phyloP scores from a whole-genome alignment of 2,797 vertebrate species.

The Chaenodraco wilsoni region DNA sequence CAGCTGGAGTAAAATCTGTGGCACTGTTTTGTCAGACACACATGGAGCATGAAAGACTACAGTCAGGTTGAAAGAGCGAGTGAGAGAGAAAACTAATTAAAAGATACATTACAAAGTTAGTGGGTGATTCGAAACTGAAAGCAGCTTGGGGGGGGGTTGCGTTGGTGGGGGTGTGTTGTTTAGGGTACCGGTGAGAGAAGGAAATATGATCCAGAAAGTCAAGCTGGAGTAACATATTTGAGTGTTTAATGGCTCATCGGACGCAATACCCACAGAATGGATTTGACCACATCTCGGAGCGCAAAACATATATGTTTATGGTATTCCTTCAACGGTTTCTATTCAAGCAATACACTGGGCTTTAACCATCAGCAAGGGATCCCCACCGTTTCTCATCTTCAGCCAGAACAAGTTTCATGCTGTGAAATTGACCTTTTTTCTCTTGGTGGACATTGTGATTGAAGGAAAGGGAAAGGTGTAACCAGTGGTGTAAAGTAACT shows the following conservation, averaged over 20 bases:
- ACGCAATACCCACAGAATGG: neutral
- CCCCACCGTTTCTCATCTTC: neutral
- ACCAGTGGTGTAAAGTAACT: no score
- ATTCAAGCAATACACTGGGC: neutral
- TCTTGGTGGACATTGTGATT: neutral
- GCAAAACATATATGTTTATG: neutral
- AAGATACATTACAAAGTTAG: conserved; percentile 8
- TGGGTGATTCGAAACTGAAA: neutral
- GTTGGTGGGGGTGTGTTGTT: neutral
- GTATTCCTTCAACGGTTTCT: neutral
- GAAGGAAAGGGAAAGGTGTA: neutral
- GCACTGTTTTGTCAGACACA: neutral
- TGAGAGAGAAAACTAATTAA: conserved; percentile 1
- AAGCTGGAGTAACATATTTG: neutral
- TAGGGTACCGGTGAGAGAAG: neutral
- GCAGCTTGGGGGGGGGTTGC: neutral
- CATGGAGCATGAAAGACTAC: neutral
- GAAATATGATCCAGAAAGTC: conserved; percentile 7
- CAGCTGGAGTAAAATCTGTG: neutral
- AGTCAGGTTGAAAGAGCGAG: neutral
- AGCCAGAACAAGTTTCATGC: neutral
- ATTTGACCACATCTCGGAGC: neutral
- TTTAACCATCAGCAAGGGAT: neutral
- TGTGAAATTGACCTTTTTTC: conserved; percentile 6
- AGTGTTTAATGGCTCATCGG: neutral